phyloP scores from a whole-genome alignment of 2,113 vertebrate species.

The Epinephelus lanceolatus region DNA sequence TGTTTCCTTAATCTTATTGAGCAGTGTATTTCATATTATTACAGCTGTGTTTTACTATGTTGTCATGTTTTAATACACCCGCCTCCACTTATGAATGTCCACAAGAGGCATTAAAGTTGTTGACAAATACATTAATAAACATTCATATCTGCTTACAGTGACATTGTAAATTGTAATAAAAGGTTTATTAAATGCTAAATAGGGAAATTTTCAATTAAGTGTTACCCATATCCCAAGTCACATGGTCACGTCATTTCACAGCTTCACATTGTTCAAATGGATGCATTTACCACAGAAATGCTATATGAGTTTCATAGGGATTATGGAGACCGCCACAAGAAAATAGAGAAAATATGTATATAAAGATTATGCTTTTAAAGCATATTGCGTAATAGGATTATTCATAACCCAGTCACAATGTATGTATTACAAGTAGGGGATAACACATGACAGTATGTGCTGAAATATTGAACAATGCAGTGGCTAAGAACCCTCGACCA shows the following conservation, averaged over 20 bases:
- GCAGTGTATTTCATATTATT: too few relatives aligned
- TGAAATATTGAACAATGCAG: constrained; percentile 20
- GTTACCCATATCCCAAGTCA: background rate
- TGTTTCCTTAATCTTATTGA: too few relatives aligned
- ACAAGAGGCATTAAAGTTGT: background rate
- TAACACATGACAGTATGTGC: background rate
- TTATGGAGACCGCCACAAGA: background rate
- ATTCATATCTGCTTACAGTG: background rate
- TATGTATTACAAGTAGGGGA: background rate
- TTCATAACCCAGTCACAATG: background rate
- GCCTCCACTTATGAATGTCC: background rate
- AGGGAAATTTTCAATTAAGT: too few relatives aligned
- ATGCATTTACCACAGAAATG: background rate
- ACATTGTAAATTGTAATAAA: too few relatives aligned
- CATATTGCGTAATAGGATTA: background rate
- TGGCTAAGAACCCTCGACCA: constrained; percentile 8
- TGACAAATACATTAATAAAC: background rate
- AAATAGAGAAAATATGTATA: background rate
- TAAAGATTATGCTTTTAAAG: background rate
- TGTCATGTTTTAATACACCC: background rate
- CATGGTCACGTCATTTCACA: background rate
- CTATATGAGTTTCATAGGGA: background rate
- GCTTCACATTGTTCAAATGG: background rate
- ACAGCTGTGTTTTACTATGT: background rate
- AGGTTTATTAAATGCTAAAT: background rate